Base-by-base conservation (phyloP, 1,140 invertebrate genomes). In the Halyomorpha halys region DNA sequence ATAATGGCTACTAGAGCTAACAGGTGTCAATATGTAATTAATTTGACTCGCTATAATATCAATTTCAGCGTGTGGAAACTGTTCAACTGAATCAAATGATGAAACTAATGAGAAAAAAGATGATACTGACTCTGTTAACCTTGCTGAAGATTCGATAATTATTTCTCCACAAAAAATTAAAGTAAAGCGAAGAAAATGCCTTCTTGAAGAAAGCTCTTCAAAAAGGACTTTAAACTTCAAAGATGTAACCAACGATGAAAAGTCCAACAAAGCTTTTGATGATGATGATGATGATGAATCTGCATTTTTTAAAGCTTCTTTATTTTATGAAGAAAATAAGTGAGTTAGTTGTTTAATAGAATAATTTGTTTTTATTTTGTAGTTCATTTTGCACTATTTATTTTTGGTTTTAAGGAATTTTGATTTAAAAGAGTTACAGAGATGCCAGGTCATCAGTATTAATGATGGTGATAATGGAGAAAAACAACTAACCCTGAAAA, bases 301-400 rank as follows among this genome's bases (percentile, higher is more conserved):
- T 56, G 27, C 15, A 23, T 56, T 21, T 25, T n/a, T 23, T 25
- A 56, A 56, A 56, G 23, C 19, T 25, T 25, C 23, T 16, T 18
- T 25, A 25, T 23, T 56, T 23, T 2, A 56, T 21, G 53, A 56
- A 56, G 23, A 56, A 56, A 27, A 56, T 56, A 5, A 23, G 53
- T 49, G n/a, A n/a, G n/a, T 19, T 14, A 47, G 15, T 4, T 47
- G 5, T 21, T 49, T 19, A 18, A 18, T 49, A 6, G 6, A 16
- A 47, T 6, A 18, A 49, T 13, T 19, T 19, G 1, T 9, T 8
- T 56, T 2, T 25, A 56, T 23, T 23, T 23, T 9, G 9, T 27
- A 9, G 3, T 19, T 11, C 5, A 23, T 15, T 9, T 25, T 23
- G 1, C 15, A 56, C 15, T 6, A 6, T 56, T 56, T 56, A 25